Conservation (phyloP, 1,140 invertebrate genomes). For the Mizuhopecten yessoensis region DNA sequence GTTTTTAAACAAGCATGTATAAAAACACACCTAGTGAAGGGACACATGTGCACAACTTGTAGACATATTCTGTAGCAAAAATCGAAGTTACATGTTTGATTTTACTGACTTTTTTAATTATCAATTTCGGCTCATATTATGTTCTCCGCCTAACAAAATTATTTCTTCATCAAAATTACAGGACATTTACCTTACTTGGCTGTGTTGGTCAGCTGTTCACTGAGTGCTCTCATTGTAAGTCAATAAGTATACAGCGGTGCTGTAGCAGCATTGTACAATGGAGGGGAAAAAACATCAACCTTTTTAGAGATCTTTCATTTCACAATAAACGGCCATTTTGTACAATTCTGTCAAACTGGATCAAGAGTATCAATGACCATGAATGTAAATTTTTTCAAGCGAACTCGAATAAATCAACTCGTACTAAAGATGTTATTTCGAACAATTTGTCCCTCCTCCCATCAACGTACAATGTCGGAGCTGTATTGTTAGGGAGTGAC, state of each 20-base stretch:
- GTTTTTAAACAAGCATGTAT: no score
- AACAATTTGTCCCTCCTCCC: slow-evolving; percentile 3
- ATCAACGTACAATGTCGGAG: background rate
- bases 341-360: slow-evolving; percentile 16
- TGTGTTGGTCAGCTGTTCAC: background rate
- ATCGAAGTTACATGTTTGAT: no score
- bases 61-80: no score
- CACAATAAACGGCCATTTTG: background rate
- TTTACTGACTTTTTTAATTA: no score
- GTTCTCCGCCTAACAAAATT: no score
- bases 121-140: no score
- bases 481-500: background rate
- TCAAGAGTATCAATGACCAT: slow-evolving; percentile 34
- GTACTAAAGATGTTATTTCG: background rate
- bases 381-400: background rate
- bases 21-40: no score
- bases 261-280: background rate
- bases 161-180: background rate
- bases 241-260: background rate
- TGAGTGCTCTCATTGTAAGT: background rate
- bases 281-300: background rate
- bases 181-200: background rate
- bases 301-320: background rate
- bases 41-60: no score
- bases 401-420: slow-evolving; percentile 11